A percentile compares a stretch with the other conserved stretches of the same genome.
Evolutionary conservation across 2,888 invertebrate species (phyloP).

Genomic region (Arctia plantaginis): DNA sequence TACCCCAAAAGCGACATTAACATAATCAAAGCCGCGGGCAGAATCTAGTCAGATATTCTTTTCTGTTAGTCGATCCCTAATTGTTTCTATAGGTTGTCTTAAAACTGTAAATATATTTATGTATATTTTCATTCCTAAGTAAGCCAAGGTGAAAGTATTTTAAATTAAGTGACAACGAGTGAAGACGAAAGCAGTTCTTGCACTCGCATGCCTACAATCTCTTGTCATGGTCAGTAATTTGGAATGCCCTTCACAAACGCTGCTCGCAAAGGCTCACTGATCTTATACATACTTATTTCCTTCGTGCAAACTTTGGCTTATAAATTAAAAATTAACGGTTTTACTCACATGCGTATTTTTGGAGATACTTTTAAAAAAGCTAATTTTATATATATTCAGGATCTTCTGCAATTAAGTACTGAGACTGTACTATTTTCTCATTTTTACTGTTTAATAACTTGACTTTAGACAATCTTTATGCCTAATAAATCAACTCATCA

Average conservation of each 20-base stretch:
- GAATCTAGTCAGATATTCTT: neutral
- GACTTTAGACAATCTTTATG: neutral
- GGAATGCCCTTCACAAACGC: conserved; percentile 3
- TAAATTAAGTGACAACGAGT: conserved; percentile 4
- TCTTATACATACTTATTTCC: neutral
- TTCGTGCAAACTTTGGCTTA: neutral
- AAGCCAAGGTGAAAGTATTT: conserved; percentile 5
- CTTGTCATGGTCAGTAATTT: conserved; percentile 5
- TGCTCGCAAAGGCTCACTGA: neutral
- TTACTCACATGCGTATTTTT: neutral
- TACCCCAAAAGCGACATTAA: neutral
- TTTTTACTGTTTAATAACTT: neutral
- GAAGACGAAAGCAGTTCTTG: conserved; percentile 5
- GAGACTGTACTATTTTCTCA: neutral
- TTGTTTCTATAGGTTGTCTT: neutral
- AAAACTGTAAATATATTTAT: neutral
- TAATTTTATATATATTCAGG: neutral
- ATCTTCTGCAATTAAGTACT: neutral
- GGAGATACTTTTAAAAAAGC: neutral
- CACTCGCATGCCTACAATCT: conserved; percentile 9
- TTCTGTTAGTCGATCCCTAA: neutral
- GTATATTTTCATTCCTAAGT: neutral
- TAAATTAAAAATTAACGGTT: neutral
- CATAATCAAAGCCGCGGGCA: neutral
- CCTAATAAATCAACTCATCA: conserved; percentile 7